phyloP scores from a whole-genome alignment of 2,797 vertebrate species.

The Parotocinclus haroldoi region DNA sequence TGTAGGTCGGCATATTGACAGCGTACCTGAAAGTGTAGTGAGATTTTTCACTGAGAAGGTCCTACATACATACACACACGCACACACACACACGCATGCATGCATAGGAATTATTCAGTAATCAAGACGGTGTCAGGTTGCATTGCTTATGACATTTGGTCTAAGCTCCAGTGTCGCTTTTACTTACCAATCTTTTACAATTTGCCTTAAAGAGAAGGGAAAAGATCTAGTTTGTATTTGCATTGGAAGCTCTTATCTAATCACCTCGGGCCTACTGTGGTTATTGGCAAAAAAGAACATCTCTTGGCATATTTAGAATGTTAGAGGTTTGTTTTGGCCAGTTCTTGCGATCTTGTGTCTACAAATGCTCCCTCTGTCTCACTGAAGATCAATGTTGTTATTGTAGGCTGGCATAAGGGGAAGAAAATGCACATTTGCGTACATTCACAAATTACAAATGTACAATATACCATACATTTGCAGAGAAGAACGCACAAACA shows the following conservation, averaged over 20 bases:
- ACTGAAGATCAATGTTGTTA: slow-evolving; percentile 50
- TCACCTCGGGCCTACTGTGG: slow-evolving; percentile 51
- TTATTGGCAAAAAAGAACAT: slow-evolving; percentile 44
- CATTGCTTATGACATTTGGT: slow-evolving; percentile 28
- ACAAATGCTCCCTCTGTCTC: slow-evolving; percentile 52
- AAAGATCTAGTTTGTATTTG: slow-evolving; percentile 38
- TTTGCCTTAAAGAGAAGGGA: slow-evolving; percentile 33
- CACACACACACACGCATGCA: slow-evolving; percentile 8
- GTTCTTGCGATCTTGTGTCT: slow-evolving; percentile 44
- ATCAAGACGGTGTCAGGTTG: slow-evolving; percentile 24
- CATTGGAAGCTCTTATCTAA: slow-evolving; percentile 44
- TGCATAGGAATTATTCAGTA: slow-evolving; percentile 26
- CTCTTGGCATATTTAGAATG: slow-evolving; percentile 55
- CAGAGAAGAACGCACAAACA: slow-evolving; percentile 30
- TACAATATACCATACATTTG: slow-evolving; percentile 33
- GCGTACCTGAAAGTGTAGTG: slow-evolving; percentile 14
- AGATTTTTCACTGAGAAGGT: slow-evolving; percentile 21
- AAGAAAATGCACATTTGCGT: slow-evolving; percentile 32
- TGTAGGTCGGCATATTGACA: slow-evolving; percentile 32
- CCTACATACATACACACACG: neutral
- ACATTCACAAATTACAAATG: too few species aligned
- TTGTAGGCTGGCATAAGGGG: slow-evolving; percentile 31
- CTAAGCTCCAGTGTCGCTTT: slow-evolving; percentile 39
- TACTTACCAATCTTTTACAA: too few species aligned
- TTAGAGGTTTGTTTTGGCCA: slow-evolving; percentile 51